Conservation (phyloP, 2,797 vertebrate species). For the Scolopax rusticola region DNA sequence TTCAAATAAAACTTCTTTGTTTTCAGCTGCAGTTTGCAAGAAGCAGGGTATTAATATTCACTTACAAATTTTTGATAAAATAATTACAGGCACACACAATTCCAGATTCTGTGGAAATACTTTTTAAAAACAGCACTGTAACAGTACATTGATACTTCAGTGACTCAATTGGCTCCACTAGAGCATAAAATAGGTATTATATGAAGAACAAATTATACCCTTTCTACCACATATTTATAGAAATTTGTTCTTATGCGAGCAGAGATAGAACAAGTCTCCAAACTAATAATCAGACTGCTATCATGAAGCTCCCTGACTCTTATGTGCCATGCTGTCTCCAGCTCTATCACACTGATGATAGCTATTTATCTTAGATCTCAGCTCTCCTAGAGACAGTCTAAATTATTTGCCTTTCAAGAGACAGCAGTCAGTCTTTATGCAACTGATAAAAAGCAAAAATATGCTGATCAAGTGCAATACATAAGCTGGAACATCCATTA, state of each 20-base stretch:
- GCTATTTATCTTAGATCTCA: background rate
- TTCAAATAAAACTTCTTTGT: background rate
- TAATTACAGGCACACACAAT: background rate
- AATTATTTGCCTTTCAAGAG: slow-evolving; percentile 33
- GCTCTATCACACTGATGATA: background rate
- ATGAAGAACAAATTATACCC: background rate
- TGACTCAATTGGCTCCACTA: background rate
- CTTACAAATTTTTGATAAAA: background rate
- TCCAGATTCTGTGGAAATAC: background rate
- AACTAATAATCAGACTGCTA: background rate
- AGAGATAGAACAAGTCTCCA: background rate
- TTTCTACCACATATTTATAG: slow-evolving; percentile 9
- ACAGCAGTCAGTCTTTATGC: background rate
- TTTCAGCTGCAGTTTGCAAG: background rate
- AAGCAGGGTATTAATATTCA: background rate
- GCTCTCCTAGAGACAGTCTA: background rate
- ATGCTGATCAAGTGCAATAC: background rate
- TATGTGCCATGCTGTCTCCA: background rate
- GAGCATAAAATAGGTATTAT: background rate
- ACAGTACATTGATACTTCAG: background rate
- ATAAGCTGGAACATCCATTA: background rate
- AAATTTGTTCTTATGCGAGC: background rate
- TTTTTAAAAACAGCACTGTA: background rate
- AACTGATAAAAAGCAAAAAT: slow-evolving; percentile 22
- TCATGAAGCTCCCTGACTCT: background rate